phyloP scores from a whole-genome alignment of 2,113 vertebrate species.

The Pithys albifrons region DNA sequence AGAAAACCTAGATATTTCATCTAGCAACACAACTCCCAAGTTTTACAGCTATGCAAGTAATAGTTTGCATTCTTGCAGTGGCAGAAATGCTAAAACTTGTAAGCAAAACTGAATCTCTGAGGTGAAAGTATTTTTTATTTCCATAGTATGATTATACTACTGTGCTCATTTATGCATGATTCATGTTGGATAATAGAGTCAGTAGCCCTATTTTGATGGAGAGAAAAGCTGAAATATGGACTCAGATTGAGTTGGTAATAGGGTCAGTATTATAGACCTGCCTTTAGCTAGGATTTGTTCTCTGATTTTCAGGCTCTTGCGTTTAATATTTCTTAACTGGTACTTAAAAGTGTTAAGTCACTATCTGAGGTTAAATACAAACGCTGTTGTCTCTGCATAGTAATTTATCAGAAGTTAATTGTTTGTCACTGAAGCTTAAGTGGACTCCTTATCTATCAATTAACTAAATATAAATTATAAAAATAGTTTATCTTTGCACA shows the following conservation, averaged over 20 bases:
- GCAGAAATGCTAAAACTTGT: background rate
- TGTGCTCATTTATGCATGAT: background rate
- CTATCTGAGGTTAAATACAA: constrained; percentile 26
- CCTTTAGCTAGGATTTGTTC: background rate
- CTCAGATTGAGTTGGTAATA: background rate
- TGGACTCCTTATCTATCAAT: constrained; percentile 59
- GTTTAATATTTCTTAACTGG: background rate
- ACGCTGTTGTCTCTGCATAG: background rate
- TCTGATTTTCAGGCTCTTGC: background rate
- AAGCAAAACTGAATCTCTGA: background rate
- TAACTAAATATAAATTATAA: constrained; percentile 63
- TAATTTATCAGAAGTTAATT: constrained; percentile 52
- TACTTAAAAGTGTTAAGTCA: background rate
- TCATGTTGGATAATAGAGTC: background rate
- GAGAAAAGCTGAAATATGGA: background rate
- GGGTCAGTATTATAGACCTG: background rate
- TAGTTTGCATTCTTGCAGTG: background rate
- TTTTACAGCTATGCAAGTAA: background rate
- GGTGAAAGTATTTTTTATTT: background rate
- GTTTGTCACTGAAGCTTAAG: constrained; percentile 31
- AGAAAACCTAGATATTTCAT: background rate
- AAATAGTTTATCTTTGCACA: constrained; percentile 48
- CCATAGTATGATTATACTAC: background rate
- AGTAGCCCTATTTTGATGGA: background rate
- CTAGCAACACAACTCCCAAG: background rate